Evolutionary conservation across 2,797 vertebrate species (phyloP), one percentile per base, ranked within the genome.

Genomic region (Streptopelia turtur): DNA sequence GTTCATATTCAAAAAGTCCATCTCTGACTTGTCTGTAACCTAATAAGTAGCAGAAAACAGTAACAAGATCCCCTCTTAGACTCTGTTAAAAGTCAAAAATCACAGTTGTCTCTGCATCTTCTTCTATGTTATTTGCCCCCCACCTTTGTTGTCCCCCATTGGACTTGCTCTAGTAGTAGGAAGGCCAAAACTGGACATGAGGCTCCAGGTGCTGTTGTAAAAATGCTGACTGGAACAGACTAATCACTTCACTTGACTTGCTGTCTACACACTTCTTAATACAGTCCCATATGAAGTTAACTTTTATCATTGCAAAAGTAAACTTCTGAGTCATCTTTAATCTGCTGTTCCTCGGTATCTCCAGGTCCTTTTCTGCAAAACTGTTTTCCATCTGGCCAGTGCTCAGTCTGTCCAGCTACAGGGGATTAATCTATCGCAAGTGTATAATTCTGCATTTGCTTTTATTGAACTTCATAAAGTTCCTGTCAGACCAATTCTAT

Each of bases 51-150:
- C 5, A 50, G 11, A 31, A 84, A 87, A 39, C 3, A 13, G 4
- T 27, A 47, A 69, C 9, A 41, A 77, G 30, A 60, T 52, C 2
- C 3, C 1, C 3, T 37, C 13, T 63, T 65, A 45, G 8, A 31
- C 8, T 56, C 50, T 76, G 14, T 57, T 61, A 25, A 15, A 52
- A 72, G 10, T 31, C 31, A 43, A 68, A 15, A 28, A 33, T 9
- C 22, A 31, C 31, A n/a, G 5, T 13, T 20, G 14, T 57, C 9
- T 57, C 45, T 61, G 16, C 2, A 1, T 69, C 27, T 55, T 15
- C 55, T 30, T 65, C 21, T 52, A 21, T 5, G 41, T 4, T 5
- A 17, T 15, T 9, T 18, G 6, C 1, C 3, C 22, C 10, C 2
- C 9, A n/a, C 3, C 14, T 65, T 53, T 23, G 3, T 50, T 27